Conservation (phyloP, 2,797 vertebrate genomes). For the Liparis tanakae region DNA sequence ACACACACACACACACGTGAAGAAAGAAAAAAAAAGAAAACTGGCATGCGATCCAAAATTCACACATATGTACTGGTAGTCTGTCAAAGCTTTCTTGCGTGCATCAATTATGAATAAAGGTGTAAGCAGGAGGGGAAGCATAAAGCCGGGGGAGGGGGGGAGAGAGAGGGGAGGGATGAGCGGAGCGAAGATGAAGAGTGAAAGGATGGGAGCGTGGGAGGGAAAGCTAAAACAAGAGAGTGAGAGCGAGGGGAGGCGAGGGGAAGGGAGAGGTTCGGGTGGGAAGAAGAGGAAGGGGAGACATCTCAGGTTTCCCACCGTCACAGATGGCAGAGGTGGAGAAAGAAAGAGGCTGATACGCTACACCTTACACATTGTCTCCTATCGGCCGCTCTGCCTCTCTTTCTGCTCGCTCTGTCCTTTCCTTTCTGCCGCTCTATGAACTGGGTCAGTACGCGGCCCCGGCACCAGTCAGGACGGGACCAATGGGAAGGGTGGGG, state of each 20-base stretch:
- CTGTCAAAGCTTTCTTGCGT: conserved; percentile 61
- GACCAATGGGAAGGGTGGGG: conserved; percentile 6
- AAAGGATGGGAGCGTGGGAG: conserved; percentile 58
- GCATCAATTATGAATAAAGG: conserved; percentile 80
- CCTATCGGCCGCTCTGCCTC: conserved; percentile 49
- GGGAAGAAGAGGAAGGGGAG: conserved; percentile 65
- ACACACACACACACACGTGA: conserved; percentile 21
- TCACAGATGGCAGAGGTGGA: conserved; percentile 84
- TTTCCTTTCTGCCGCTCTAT: conserved; percentile 57
- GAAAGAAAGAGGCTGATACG: conserved; percentile 78
- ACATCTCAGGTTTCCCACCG: conserved; percentile 78
- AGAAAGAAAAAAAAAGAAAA: conserved; percentile 18
- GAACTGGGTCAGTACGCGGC: conserved; percentile 78
- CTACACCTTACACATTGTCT: conserved; percentile 77
- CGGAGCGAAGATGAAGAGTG: conserved; percentile 21
- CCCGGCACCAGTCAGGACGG: conserved; percentile 41
- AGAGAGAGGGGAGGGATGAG: neutral
- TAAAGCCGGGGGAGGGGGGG: conserved; percentile 23
- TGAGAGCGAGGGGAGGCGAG: conserved; percentile 26
- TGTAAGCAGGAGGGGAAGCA: conserved; percentile 76
- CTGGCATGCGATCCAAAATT: conserved; percentile 48
- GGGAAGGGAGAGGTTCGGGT: conserved; percentile 38
- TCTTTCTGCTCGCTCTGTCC: conserved; percentile 47
- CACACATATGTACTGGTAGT: conserved; percentile 56
- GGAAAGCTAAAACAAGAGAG: conserved; percentile 59